These are phyloP conservation scores for Mustela nigripes DNA, from an alignment of 2,113 vertebrate genomes.

Conservation along the genomic window DNA sequence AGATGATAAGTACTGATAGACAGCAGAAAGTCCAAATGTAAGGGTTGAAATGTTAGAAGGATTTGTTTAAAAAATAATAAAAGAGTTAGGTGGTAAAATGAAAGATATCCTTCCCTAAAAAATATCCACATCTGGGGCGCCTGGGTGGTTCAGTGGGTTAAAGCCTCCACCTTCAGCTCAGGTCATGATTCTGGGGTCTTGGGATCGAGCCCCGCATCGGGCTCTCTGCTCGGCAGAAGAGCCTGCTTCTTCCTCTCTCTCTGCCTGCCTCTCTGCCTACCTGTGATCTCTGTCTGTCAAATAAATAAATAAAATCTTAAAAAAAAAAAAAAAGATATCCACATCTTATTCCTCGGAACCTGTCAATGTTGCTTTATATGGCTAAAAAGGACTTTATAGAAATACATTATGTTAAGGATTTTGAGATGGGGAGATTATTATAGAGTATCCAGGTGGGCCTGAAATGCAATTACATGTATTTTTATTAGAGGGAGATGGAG, in stretches of 20 bases:
- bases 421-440: background rate
- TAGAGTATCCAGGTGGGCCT: rapidly evolving
- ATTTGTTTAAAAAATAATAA: background rate
- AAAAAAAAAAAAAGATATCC: background rate
- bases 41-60: background rate
- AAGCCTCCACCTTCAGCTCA: too few species aligned
- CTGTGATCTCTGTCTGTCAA: too few species aligned
- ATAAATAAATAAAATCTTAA: too few species aligned
- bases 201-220: too few species aligned
- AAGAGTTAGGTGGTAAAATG: background rate
- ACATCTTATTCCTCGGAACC: background rate
- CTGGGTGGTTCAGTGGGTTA: too few species aligned
- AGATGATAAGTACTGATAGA: background rate
- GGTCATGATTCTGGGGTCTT: too few species aligned
- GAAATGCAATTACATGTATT: background rate
- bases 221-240: too few species aligned
- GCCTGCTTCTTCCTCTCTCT: too few species aligned
- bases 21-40: background rate
- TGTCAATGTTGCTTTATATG: background rate
- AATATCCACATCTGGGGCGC: background rate
- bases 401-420: background rate
- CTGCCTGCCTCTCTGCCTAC: too few species aligned
- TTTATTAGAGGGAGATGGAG: background rate
- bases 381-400: background rate
- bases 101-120: background rate